Conservation (phyloP, 2,113 vertebrate genomes). For the Dendrocopos noguchii region DNA sequence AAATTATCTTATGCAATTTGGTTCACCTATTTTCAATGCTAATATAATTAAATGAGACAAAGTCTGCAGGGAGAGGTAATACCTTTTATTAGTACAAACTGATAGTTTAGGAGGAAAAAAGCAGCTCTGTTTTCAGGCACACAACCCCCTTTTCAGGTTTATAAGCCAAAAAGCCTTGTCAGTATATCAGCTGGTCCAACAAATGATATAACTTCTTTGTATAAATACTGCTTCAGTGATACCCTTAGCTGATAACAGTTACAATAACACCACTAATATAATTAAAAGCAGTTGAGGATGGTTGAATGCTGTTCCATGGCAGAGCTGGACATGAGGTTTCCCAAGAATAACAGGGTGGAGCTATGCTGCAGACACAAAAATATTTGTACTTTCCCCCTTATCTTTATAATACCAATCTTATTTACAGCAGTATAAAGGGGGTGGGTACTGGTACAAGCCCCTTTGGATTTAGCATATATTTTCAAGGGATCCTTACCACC, state of each 20-base stretch:
- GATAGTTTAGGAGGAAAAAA: background rate
- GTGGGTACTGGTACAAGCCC: background rate
- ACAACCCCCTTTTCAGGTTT: background rate
- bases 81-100: constrained; percentile 14
- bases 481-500: background rate
- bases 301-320: constrained; percentile 11
- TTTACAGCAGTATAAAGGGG: background rate
- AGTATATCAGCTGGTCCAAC: background rate
- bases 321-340: background rate
- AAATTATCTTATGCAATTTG: background rate
- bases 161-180: background rate
- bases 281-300: constrained; percentile 50
- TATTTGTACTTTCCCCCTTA: background rate
- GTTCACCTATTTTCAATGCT: constrained; percentile 6
- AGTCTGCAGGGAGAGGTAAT: background rate
- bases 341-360: constrained; percentile 39
- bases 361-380: background rate
- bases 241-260: constrained; percentile 41
- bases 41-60: constrained; percentile 19
- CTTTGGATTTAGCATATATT: background rate
- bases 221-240: constrained; percentile 21
- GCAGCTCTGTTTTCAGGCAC: background rate
- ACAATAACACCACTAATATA: constrained; percentile 43
- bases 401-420: constrained; percentile 1
- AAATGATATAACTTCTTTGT: background rate